Percentiles rank a stretch among this genome's conserved stretches.
Evolutionary conservation across 35 echinoderm and acorn worm genomes (phyloP).

Genomic region (Eucidaris tribuloides): DNA sequence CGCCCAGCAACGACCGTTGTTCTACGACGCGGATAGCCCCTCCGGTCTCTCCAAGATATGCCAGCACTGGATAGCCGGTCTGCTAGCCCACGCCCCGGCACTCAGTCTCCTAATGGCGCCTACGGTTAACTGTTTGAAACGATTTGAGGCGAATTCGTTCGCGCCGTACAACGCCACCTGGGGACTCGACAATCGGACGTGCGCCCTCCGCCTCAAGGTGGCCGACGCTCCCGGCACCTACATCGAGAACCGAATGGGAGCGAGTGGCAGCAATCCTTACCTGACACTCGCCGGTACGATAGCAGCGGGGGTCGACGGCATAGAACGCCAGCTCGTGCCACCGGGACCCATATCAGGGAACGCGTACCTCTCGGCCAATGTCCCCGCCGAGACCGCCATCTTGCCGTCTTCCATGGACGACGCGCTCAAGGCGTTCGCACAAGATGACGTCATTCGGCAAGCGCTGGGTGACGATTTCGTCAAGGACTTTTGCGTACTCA

Average conservation of each 20-base stretch:
- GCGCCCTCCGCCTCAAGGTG: conserved; percentile 48
- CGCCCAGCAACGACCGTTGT: conserved; percentile 9
- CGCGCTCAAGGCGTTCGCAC: conserved; percentile 66
- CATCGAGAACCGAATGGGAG: conserved; percentile 81
- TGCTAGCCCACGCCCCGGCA: conserved; percentile 57
- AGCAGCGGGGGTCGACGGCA: conserved; percentile 85
- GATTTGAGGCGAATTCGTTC: conserved; percentile 4
- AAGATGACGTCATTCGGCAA: conserved; percentile 57
- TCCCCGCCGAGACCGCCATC: conserved; percentile 42
- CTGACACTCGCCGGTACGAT: conserved; percentile 68
- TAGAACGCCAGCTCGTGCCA: conserved; percentile 25
- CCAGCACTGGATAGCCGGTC: conserved; percentile 70
- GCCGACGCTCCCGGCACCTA: conserved; percentile 56
- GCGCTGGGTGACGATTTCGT: conserved; percentile 82
- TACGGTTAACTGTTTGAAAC: conserved; percentile 59
- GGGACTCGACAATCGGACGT: conserved; percentile 79
- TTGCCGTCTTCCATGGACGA: conserved; percentile 64
- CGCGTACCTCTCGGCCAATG: conserved; percentile 40
- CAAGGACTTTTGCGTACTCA: conserved; percentile 65
- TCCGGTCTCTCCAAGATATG: conserved; percentile 52
- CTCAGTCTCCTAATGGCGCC: conserved; percentile 58
- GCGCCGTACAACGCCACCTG: conserved; percentile 55
- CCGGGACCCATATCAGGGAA: conserved; percentile 41
- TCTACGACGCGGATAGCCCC: conserved; percentile 18
- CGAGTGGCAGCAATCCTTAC: conserved; percentile 81